A percentile compares a stretch with the other conserved stretches of the same genome.
phyloP scores from a whole-genome alignment of 2,113 vertebrate genomes.

The Triplophysa siluroides region DNA sequence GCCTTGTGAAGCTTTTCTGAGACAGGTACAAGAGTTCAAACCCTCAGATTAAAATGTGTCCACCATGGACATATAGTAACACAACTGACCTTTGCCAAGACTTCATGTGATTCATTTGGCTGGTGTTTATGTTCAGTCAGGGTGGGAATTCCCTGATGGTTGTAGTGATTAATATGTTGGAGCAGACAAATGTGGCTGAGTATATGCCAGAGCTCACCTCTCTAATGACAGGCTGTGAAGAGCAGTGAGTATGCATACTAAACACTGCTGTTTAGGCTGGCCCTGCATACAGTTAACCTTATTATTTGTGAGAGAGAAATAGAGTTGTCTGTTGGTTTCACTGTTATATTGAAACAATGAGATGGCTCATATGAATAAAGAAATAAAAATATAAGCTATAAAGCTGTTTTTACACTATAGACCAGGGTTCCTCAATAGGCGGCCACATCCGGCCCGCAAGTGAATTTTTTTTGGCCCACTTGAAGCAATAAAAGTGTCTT shows the following conservation, averaged over 20 bases:
- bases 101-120: conserved; percentile 19
- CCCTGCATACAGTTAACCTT: conserved; percentile 51
- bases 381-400: background rate
- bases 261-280: conserved; percentile 41
- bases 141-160: conserved; percentile 40
- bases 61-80: background rate
- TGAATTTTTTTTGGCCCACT: no score
- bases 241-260: conserved; percentile 60
- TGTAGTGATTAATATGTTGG: conserved; percentile 35
- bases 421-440: no score
- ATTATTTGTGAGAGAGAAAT: conserved; percentile 21
- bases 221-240: conserved; percentile 50
- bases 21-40: conserved; percentile 4
- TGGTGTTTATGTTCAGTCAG: conserved; percentile 22
- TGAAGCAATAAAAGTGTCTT: no score
- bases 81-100: conserved; percentile 10
- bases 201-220: conserved; percentile 56
- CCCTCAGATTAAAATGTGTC: conserved; percentile 20
- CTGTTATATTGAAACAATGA: no score
- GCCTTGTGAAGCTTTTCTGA: background rate
- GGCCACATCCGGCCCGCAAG: no score
- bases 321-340: background rate
- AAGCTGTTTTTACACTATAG: no score
- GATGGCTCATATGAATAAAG: background rate
- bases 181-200: conserved; percentile 42